phyloP scores from a whole-genome alignment of 2,888 invertebrate genomes.

The Griposia aprilina region DNA sequence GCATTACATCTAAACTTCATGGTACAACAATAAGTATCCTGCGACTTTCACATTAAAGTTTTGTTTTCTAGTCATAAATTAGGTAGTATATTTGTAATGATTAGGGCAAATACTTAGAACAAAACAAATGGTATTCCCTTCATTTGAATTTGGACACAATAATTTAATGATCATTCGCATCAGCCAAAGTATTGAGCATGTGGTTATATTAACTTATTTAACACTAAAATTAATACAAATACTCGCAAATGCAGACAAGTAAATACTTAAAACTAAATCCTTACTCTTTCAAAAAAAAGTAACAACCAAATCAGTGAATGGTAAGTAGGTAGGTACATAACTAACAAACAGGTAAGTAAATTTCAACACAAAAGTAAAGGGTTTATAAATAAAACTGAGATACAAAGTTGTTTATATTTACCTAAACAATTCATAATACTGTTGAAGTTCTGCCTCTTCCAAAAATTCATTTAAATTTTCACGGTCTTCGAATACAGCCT shows the following conservation, averaged over 20 bases:
- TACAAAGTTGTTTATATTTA: slow-evolving; percentile 79
- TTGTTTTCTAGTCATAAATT: background rate
- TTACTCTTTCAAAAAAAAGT: background rate
- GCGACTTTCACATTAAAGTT: background rate
- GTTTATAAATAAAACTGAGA: slow-evolving; percentile 17
- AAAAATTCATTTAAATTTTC: slow-evolving; percentile 93
- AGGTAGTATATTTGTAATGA: too few species aligned
- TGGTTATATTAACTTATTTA: background rate
- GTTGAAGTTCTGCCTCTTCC: slow-evolving; percentile 97
- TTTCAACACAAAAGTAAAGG: background rate
- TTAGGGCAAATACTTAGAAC: background rate
- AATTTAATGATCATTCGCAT: slow-evolving; percentile 14
- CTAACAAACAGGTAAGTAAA: background rate
- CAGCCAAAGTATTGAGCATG: background rate
- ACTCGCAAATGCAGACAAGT: slow-evolving; percentile 20
- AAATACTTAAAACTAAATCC: background rate
- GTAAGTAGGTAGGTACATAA: background rate
- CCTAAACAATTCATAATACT: slow-evolving; percentile 96
- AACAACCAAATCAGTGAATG: slow-evolving; percentile 3
- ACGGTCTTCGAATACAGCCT: slow-evolving; percentile 73
- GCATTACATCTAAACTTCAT: too few species aligned
- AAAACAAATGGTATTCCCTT: background rate
- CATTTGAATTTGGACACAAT: background rate
- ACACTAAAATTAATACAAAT: background rate
- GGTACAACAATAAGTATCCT: too few species aligned